Evolutionary conservation across 2,888 invertebrate species (phyloP), one percentile per base, ranked within the genome.

Genomic region (Eulithis prunata): DNA sequence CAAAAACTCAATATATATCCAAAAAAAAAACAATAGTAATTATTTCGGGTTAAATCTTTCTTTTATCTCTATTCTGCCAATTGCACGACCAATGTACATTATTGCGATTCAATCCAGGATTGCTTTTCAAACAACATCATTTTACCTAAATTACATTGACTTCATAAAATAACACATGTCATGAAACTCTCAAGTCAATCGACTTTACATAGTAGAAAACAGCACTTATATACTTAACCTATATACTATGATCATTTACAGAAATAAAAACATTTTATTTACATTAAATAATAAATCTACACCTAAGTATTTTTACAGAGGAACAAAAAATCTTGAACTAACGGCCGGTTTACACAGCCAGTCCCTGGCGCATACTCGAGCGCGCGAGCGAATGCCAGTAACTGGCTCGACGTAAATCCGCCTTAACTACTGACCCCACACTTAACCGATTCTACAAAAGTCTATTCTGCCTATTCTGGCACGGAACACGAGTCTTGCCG

Each of bases 191-290:
- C 64, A 74, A 73, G 73, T 75, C 74, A 54, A 70, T 73, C 74
- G 69, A 84, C 49, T 11, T 54, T 81, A 85, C 86, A 90, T 83
- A 90, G 91, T 90, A 88, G 77, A 77, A 74, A 77, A 81, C 79
- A 80, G 81, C 84, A 79, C 81, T 80, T 79, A 70, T 54, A n/a
- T n/a, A 21, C 21, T 21, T 21, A 21, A 21, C 60, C 68, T 78
- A 80, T 78, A 80, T 71, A 83, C 87, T 88, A 89, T 21, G 21
- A 83, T 80, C 85, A 91, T 88, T 87, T 91, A 90, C 85, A 90
- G 85, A 85, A 88, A 87, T 89, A 91, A 89, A 90, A 91, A 89
- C 89, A 88, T 90, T 90, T 88, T 92, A 91, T 91, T 85, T 92
- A 92, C 91, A 92, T 90, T 90, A 91, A 90, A 89, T 89, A 89